Percentiles rank a stretch among this genome's conserved stretches.
Conservation (phyloP, 2,888 invertebrate genomes). For the Corbicula japonica region DNA sequence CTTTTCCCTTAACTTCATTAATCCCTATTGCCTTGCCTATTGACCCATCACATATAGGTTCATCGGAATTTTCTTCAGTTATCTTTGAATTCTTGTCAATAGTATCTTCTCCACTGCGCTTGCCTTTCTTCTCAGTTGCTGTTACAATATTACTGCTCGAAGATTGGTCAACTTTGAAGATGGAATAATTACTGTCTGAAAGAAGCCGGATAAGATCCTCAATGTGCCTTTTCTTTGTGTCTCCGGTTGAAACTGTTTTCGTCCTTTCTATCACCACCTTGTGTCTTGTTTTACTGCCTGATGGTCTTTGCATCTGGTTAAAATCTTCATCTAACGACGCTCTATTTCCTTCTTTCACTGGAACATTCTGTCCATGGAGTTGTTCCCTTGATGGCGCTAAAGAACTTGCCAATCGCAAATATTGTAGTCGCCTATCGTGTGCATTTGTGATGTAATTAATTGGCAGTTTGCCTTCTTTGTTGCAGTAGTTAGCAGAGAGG, state of each 20-base stretch:
- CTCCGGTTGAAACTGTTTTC: slow-evolving; percentile 36
- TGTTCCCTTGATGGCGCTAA: slow-evolving; percentile 4
- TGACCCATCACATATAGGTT: not conserved
- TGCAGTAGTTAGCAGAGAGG: slow-evolving; percentile 63
- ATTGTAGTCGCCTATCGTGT: slow-evolving; percentile 72
- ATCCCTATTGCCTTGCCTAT: not conserved
- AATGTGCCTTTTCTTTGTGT: slow-evolving; percentile 56
- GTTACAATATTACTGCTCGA: too few relatives aligned
- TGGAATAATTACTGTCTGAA: too few relatives aligned
- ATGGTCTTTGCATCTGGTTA: not conserved
- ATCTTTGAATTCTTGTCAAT: not conserved
- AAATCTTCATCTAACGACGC: slow-evolving; percentile 21
- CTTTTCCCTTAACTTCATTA: not conserved
- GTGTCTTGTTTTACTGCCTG: slow-evolving; percentile 2
- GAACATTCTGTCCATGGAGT: not conserved
- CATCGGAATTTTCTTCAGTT: slow-evolving; percentile 32
- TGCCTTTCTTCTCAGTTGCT: too few relatives aligned
- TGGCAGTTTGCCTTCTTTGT: slow-evolving; percentile 73
- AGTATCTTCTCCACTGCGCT: too few relatives aligned
- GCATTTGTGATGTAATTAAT: slow-evolving; percentile 68
- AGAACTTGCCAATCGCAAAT: slow-evolving; percentile 39
- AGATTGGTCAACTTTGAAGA: slow-evolving; percentile 53
- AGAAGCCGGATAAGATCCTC: slow-evolving; percentile 63
- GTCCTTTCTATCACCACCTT: slow-evolving; percentile 27
- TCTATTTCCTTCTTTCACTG: not conserved